Evolutionary conservation across 2,888 invertebrate genomes (phyloP), one percentile per base, ranked within the genome.

Genomic region (Epistrophella euchroma): DNA sequence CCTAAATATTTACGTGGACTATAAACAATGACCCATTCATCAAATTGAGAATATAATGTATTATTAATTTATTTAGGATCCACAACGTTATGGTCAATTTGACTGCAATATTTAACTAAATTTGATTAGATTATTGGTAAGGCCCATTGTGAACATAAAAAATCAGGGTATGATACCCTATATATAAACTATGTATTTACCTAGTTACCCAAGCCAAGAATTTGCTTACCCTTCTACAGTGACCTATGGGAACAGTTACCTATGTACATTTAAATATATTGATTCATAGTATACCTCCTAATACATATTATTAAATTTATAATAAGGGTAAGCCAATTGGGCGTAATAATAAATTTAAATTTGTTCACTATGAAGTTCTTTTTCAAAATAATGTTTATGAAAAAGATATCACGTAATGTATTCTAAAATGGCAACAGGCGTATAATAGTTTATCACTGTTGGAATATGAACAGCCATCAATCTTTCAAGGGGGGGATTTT

Each of bases 391-490:
- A 56, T 52, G 45, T 66, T 19, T 71, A 22, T 17, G 2, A 25
- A 6, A 1, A 58, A 5, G 28, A 22, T 28, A 32, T 62, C 78
- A 78, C 74, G 64, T 43, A 56, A 25, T 32, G 45, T 40, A 37
- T 15, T 25, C 43, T 58, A 58, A 40, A 68, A 60, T 37, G 22
- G 45, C 22, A 75, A 47, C 50, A 64, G 56, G 47, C 74, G 32
- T 56, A 11, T 7, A 15, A 60, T 55, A 79, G 75, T 79, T 75
- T 84, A 79, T 66, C 71, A 79, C 75, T 75, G 45, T 71, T 72
- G 19, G 64, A 79, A 75, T 37, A 66, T 56, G 64, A 72, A 75
- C 28, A 72, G 64, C 75, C 58, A 84, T 84, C 84, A 79, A 84
- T 84, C 84, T 64, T 79, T 79, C 52, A 19, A 4, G 28, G 58